phyloP scores from a whole-genome alignment of 2,113 vertebrate species.

The Ochotona curzoniae region DNA sequence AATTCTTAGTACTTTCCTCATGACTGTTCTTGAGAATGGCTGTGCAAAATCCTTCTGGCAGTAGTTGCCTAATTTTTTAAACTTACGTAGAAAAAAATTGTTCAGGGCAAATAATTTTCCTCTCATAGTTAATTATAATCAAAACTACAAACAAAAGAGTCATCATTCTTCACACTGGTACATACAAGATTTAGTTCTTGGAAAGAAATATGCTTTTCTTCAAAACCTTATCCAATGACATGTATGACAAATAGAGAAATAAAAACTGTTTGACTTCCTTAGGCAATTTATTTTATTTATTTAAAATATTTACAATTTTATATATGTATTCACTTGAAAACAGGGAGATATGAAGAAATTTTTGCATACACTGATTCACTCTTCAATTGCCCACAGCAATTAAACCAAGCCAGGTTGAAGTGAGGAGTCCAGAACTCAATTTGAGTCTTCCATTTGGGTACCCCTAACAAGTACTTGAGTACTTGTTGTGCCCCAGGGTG shows the following conservation, averaged over 20 bases:
- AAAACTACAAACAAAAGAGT: slow-evolving; percentile 8
- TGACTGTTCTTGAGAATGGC: neutral
- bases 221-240: slow-evolving; percentile 11
- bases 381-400: no score
- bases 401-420: no score
- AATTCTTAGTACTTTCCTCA: neutral
- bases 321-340: no score
- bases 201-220: slow-evolving; percentile 57
- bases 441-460: no score
- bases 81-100: slow-evolving; percentile 33
- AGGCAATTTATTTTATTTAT: slow-evolving; percentile 12
- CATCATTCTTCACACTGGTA: slow-evolving; percentile 12
- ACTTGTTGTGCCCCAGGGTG: no score
- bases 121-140: slow-evolving; percentile 45
- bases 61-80: slow-evolving; percentile 48
- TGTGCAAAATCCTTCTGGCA: slow-evolving; percentile 37
- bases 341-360: no score
- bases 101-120: slow-evolving; percentile 44
- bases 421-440: no score
- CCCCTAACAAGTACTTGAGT: no score
- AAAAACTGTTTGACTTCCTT: slow-evolving; percentile 54
- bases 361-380: no score
- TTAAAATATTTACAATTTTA: no score
- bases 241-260: slow-evolving; percentile 48
- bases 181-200: slow-evolving; percentile 58